These are phyloP conservation scores for Erannis defoliaria DNA, from an alignment of 2,888 invertebrate genomes.

Conservation along the genomic window DNA sequence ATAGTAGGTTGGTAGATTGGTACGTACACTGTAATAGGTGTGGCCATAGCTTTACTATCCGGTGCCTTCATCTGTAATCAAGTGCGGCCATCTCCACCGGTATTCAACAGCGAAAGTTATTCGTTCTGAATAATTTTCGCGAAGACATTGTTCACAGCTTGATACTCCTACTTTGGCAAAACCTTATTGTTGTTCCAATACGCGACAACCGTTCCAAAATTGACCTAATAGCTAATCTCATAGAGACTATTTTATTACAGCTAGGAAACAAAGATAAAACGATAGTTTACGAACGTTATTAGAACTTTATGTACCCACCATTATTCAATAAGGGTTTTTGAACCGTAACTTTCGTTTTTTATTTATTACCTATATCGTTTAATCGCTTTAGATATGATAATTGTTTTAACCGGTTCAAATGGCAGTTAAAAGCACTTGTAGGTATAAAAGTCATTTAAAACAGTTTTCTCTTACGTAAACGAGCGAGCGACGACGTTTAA, in stretches of 20 bases:
- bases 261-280: conserved; percentile 11
- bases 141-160: conserved; percentile 81
- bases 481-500: not conserved
- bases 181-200: conserved; percentile 35
- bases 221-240: not conserved
- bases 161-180: conserved; percentile 55
- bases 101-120: conserved; percentile 71
- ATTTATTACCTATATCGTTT: conserved; percentile 9
- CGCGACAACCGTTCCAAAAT: conserved; percentile 6
- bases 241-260: conserved; percentile 19
- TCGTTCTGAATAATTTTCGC: conserved; percentile 76
- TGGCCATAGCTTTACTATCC: conserved; percentile 5
- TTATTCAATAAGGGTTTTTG: conserved; percentile 41
- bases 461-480: conserved; percentile 25
- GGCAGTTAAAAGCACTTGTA: not conserved
- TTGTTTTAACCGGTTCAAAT: conserved; percentile 24
- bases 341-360: conserved; percentile 40
- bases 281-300: conserved; percentile 32
- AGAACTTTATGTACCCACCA: conserved; percentile 39
- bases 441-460: conserved; percentile 5
- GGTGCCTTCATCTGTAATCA: conserved; percentile 38
- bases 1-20: not conserved
- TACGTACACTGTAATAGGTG: not conserved
- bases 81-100: conserved; percentile 42
- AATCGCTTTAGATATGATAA: conserved; percentile 18